Percentiles rank a stretch among this genome's conserved stretches.
phyloP scores from a whole-genome alignment of 2,797 vertebrate species.

The Sebastes hubbsi region DNA sequence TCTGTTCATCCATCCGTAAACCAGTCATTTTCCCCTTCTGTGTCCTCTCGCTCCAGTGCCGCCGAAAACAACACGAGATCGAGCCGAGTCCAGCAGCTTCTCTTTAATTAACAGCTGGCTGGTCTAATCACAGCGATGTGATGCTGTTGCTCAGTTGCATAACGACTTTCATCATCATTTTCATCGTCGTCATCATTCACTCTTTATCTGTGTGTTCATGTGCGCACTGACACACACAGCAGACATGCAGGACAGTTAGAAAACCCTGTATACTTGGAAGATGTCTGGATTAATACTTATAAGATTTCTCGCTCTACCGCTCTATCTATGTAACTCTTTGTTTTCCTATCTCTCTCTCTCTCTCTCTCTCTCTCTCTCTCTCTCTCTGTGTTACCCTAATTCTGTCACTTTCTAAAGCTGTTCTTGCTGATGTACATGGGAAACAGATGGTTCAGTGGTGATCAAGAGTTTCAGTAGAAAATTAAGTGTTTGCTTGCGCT shows the following conservation, averaged over 20 bases:
- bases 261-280: neutral
- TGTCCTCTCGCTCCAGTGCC: conserved; percentile 24
- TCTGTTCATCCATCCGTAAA: neutral
- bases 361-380: too few species aligned
- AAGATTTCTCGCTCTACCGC: neutral
- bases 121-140: conserved; percentile 30
- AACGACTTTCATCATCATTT: conserved; percentile 37
- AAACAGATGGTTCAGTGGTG: neutral
- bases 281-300: neutral
- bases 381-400: neutral
- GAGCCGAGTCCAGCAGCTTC: conserved; percentile 25
- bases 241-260: neutral
- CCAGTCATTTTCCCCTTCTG: neutral
- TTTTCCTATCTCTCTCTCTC: neutral
- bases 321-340: neutral
- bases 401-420: neutral
- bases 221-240: neutral
- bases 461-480: neutral
- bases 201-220: neutral
- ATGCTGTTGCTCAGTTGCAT: conserved; percentile 30
- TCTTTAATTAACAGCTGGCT: conserved; percentile 47
- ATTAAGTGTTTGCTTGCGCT: neutral
- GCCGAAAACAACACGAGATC: conserved; percentile 13
- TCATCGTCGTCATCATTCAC: conserved; percentile 1
- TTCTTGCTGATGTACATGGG: neutral